Evolutionary conservation across 2,797 vertebrate genomes (phyloP).

Genomic region (Fundulus diaphanus): DNA sequence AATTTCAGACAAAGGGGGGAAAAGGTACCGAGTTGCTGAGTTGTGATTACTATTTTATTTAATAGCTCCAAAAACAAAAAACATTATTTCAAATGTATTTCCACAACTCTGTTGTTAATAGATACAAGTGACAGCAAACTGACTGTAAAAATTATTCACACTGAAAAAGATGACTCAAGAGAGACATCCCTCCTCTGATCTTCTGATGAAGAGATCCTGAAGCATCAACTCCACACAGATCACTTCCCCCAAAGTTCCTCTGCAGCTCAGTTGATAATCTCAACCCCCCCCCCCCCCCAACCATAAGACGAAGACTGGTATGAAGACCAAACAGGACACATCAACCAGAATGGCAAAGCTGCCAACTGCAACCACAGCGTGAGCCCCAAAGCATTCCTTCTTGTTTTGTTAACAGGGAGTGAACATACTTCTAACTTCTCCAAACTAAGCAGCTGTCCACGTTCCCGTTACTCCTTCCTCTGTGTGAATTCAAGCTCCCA

Average conservation of each 20-base stretch:
- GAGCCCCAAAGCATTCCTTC: background rate
- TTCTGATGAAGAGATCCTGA: slow-evolving; percentile 46
- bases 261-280: slow-evolving; percentile 16
- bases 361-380: slow-evolving; percentile 15
- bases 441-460: background rate
- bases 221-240: slow-evolving; percentile 30
- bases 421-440: slow-evolving; percentile 34
- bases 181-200: slow-evolving; percentile 65
- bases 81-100: background rate
- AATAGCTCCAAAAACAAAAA: background rate
- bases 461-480: background rate
- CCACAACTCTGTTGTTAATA: background rate
- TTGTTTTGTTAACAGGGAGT: slow-evolving; percentile 54
- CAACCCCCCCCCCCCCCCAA: slow-evolving; percentile 43
- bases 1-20: background rate
- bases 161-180: slow-evolving; percentile 20
- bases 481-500: background rate
- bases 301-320: slow-evolving; percentile 23
- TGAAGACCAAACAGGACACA: slow-evolving; percentile 35
- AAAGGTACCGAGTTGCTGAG: background rate
- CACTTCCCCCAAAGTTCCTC: slow-evolving; percentile 7
- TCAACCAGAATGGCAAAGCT: slow-evolving; percentile 30
- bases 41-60: background rate
- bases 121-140: background rate
- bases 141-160: background rate